These are phyloP conservation scores for Hydrozoanthus tunicans DNA, from an alignment of 64 coral and sea anemone genomes.

Conservation along the genomic window DNA sequence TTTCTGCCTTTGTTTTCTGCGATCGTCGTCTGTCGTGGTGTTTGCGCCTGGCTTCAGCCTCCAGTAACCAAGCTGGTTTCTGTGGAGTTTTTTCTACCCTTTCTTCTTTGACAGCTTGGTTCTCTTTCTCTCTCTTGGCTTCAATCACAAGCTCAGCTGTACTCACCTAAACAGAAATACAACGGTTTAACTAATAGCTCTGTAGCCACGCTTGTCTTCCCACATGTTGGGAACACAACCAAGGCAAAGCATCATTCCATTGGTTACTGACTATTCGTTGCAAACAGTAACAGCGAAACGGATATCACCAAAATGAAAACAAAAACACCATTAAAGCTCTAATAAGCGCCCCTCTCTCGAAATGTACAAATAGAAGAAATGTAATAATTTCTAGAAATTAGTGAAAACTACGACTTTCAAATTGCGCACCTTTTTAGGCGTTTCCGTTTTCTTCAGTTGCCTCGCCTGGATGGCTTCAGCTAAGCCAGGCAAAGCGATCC, in stretches of 20 bases:
- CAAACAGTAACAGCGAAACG: no score
- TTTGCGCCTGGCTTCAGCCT: constrained; percentile 38
- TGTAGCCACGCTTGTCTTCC: no score
- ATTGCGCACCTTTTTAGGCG: constrained; percentile 15
- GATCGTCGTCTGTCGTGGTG: constrained; percentile 49
- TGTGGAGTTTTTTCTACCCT: constrained; percentile 41
- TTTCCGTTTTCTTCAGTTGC: constrained; percentile 42
- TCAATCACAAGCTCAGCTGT: constrained; percentile 38
- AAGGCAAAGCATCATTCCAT: no score
- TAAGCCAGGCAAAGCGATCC: constrained; percentile 36
- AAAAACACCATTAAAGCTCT: no score
- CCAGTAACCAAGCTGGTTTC: constrained; percentile 53
- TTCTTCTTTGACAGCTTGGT: constrained; percentile 46
- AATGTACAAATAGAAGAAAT: no score
- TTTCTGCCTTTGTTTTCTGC: constrained; percentile 22
- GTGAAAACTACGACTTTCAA: neutral
- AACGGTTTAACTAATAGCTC: no score
- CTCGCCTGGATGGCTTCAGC: constrained; percentile 26
- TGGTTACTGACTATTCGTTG: no score
- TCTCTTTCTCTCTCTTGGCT: constrained; percentile 43
- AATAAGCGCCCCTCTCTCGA: no score
- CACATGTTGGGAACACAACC: no score
- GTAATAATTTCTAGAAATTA: no score
- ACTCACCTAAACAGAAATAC: neutral
- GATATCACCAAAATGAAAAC: no score